Evolutionary conservation across 1,140 invertebrate species (phyloP), one percentile per base, ranked within the genome.

Genomic region (Antheraea pernyi): DNA sequence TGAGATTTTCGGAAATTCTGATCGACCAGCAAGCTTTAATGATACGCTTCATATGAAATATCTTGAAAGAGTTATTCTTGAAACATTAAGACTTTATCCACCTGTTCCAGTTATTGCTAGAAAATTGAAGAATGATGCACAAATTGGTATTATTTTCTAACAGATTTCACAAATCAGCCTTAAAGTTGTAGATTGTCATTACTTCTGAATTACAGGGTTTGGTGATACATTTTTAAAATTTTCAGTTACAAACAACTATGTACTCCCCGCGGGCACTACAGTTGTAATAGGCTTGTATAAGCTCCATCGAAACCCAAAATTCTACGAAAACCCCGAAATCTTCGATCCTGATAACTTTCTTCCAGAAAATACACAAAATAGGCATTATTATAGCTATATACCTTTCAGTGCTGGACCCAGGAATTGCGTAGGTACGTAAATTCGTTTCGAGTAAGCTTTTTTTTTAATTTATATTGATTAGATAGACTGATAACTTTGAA

Each of bases 321-420:
- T 95, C 75, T 98, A 96, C 80, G 94, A 95, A 22, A 95, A 98
- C 79, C 97, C 97, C 0, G 93, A 96, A 22, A 92, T 92, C n/a
- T 98, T 97, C 83, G 92, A 98, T 82, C 97, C 97, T 1, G 97
- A 98, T 80, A 96, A 97, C 81, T 98, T 98, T 92, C 84, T 97
- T 30, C 95, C 96, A 0, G 97, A 97, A 76, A 96, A 95, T 68
- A 94, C 94, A 4, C 93, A 94, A 8, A 94, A 94, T 65, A 93
- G 97, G 53, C 96, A 98, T 80, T 97, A 97, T 62, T 98, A 97
- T 88, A 95, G 96, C 10, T 98, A 95, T 83, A 95, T 98, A 30
- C 97, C 97, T 3, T 98, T 98, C 93, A 97, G 96, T 4, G 97
- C 97, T 67, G 97, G 97, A 59, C 96, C 96, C 0, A 94, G 97